phyloP scores from a whole-genome alignment of 2,113 vertebrate species.

The Loxodonta africana region DNA sequence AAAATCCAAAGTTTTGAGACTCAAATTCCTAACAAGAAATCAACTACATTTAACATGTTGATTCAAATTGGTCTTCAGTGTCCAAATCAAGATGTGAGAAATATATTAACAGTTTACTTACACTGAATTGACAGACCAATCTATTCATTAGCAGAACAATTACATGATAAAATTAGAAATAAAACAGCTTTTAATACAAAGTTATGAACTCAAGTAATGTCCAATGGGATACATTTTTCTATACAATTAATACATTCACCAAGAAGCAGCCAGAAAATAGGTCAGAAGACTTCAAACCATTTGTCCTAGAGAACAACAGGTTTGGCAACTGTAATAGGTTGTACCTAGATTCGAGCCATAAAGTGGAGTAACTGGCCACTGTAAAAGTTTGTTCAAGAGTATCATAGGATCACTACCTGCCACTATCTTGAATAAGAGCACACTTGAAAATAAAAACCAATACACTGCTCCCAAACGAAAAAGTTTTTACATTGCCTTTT shows the following conservation, averaged over 20 bases:
- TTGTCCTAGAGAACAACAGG: slow-evolving; percentile 53
- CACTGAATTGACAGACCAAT: not conserved
- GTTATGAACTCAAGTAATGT: not conserved
- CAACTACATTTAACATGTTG: not conserved
- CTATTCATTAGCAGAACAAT: not conserved
- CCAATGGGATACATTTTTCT: slow-evolving; percentile 4
- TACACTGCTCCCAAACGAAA: not conserved
- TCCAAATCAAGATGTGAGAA: slow-evolving; percentile 42
- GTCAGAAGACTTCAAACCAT: slow-evolving; percentile 42
- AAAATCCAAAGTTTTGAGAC: slow-evolving; percentile 28
- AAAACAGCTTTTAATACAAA: slow-evolving; percentile 36
- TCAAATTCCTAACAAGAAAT: slow-evolving; percentile 69
- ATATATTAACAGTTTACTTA: not conserved
- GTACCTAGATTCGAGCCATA: not conserved
- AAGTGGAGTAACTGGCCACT: not conserved
- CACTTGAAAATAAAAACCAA: not conserved
- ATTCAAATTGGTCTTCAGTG: slow-evolving; percentile 16
- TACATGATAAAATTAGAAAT: slow-evolving; percentile 23
- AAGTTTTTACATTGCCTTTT: not conserved
- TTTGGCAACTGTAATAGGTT: not conserved
- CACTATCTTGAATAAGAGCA: not conserved
- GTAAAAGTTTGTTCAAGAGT: not conserved
- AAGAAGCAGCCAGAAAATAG: slow-evolving; percentile 52
- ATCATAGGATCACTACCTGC: not conserved
- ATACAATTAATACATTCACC: not conserved